Evolutionary conservation across 2,888 invertebrate species (phyloP), one percentile per base, ranked within the genome.

Genomic region (Melinopterus prodromus): DNA sequence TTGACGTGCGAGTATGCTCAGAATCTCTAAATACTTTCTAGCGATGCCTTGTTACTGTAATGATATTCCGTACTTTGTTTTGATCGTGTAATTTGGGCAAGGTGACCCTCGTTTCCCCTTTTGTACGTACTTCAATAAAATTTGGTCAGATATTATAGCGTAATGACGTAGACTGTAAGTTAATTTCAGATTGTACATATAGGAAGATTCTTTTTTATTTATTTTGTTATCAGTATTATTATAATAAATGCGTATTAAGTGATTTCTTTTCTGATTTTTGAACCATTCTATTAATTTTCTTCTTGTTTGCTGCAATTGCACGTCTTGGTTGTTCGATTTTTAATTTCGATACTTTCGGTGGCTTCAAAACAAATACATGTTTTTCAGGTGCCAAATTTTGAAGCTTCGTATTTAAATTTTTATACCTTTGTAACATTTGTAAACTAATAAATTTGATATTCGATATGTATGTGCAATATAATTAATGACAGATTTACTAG

Each of bases 371-470:
- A 35, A 74, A 38, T 38, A 71, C 71, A 79, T 35, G 69, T 76
- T 74, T 76, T 81, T 81, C 82, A 82, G 83, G 83, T 83, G 83
- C 83, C 83, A 83, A 83, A 83, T 83, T 83, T 83, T 83, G 79
- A 80, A 79, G 81, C 82, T 83, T 81, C 76, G 81, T 83, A 82
- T 80, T 81, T 80, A 77, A 82, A 81, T 81, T 83, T 83, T 83
- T 83, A 83, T 83, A 83, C 83, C 82, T 83, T 82, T 83, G 82
- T 83, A 83, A 81, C 77, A 71, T 81, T 81, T 81, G 81, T 81
- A 81, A 81, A 81, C 81, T 83, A 83, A 78, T 77, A 76, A 79
- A 81, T 81, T 82, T 82, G 78, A 82, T 83, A 82, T 80, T 80
- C 78, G 75, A 74, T 80, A 80, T 80, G 77, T 78, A 78, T 35